Evolutionary conservation across 2,888 invertebrate genomes (phyloP).

Genomic region (Cancer borealis): DNA sequence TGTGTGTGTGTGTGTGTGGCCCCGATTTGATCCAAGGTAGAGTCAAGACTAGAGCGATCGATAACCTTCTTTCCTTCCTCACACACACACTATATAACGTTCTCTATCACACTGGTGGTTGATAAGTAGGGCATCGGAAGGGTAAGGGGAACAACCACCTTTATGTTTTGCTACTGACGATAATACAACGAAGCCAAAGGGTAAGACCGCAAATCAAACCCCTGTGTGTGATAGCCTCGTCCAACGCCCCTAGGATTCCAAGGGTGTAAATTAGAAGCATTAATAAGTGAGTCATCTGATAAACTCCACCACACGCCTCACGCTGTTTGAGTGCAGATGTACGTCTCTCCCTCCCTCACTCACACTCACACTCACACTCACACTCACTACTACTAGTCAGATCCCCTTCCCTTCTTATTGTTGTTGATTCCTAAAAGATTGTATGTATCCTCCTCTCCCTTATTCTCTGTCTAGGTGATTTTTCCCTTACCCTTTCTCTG

Average conservation of each 20-base stretch:
- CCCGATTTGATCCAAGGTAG: background rate
- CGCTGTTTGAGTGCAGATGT: background rate
- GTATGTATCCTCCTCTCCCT: too few relatives aligned
- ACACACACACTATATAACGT: background rate
- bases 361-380: conserved; percentile 6
- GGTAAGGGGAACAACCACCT: too few relatives aligned
- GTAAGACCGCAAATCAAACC: too few relatives aligned
- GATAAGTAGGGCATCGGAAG: too few relatives aligned
- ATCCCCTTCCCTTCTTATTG: too few relatives aligned
- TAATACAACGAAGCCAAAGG: too few relatives aligned
- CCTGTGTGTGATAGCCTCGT: background rate
- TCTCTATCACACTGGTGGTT: background rate
- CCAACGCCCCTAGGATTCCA: background rate
- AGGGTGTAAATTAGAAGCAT: background rate
- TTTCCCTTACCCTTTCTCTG: too few relatives aligned
- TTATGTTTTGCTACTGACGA: too few relatives aligned
- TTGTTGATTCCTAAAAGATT: too few relatives aligned
- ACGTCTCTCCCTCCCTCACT: background rate
- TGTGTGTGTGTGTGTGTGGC: background rate
- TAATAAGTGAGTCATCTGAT: conserved; percentile 26
- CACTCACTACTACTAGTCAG: background rate
- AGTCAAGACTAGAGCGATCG: background rate
- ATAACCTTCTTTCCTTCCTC: background rate
- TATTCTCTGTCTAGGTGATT: too few relatives aligned
- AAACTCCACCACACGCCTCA: background rate